A percentile compares a stretch with the other conserved stretches of the same genome.
Evolutionary conservation across 1,140 invertebrate genomes (phyloP).

Genomic region (Samia ricini): DNA sequence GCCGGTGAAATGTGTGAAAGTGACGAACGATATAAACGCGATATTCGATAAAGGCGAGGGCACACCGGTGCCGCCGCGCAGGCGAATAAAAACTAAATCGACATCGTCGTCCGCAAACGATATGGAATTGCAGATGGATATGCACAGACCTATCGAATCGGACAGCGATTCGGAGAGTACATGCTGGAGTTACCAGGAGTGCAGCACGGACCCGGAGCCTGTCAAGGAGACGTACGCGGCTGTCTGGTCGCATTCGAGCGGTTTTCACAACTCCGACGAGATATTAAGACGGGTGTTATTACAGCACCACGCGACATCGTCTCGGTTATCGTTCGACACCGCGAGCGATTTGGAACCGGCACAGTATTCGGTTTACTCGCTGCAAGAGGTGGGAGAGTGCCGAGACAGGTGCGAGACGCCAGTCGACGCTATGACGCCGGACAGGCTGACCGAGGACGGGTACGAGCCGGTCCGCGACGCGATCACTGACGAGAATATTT

Average conservation of each 20-base stretch:
- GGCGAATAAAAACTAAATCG: constrained; percentile 28
- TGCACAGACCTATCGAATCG: constrained; percentile 21
- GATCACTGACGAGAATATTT: constrained; percentile 66
- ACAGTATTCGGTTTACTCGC: constrained; percentile 55
- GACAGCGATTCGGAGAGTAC: constrained; percentile 64
- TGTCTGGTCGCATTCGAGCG: constrained; percentile 65
- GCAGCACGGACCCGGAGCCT: constrained; percentile 39
- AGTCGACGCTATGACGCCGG: constrained; percentile 63
- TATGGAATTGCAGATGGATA: constrained; percentile 29
- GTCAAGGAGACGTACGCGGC: constrained; percentile 45
- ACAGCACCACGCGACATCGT: constrained; percentile 54
- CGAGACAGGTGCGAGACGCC: constrained; percentile 49
- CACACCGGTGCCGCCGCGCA: constrained; percentile 51
- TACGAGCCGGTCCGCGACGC: constrained; percentile 69
- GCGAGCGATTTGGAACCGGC: constrained; percentile 53
- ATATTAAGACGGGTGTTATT: constrained; percentile 54
- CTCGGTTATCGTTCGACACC: constrained; percentile 60
- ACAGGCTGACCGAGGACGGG: constrained; percentile 58
- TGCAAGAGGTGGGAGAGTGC: constrained; percentile 52
- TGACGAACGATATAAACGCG: constrained; percentile 38
- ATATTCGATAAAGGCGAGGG: constrained; percentile 43
- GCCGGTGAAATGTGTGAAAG: constrained; percentile 41
- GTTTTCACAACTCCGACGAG: constrained; percentile 65
- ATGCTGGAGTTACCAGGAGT: constrained; percentile 69
- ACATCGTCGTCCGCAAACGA: constrained; percentile 44